phyloP scores from a whole-genome alignment of 92 coral and sea anemone species.

The Hydrozoanthus gracilis region DNA sequence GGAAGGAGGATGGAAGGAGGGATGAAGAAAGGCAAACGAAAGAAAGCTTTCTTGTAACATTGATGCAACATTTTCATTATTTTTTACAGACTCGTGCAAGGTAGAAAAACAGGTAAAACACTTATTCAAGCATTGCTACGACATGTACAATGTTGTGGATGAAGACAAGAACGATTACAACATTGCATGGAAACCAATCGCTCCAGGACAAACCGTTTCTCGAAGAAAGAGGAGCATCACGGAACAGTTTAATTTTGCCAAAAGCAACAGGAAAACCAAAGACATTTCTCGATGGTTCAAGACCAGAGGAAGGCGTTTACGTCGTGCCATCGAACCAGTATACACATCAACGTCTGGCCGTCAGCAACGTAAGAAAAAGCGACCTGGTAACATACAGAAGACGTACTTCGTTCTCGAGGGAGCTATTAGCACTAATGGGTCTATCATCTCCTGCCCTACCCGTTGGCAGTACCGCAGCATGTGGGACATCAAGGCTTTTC shows the following conservation, averaged over 20 bases:
- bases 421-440: constrained; percentile 81
- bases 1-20: neutral
- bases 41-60: neutral
- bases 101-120: constrained; percentile 45
- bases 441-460: constrained; percentile 83
- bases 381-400: constrained; percentile 59
- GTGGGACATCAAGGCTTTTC: constrained; percentile 83
- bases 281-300: constrained; percentile 34
- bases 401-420: constrained; percentile 73
- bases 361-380: constrained; percentile 75
- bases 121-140: constrained; percentile 64
- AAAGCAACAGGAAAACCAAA: constrained; percentile 31
- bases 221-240: constrained; percentile 74
- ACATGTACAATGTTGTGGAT: constrained; percentile 53
- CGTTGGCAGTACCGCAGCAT: constrained; percentile 82
- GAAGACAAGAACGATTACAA: constrained; percentile 70
- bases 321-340: constrained; percentile 90
- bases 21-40: too few species aligned
- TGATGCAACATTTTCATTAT: neutral
- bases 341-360: constrained; percentile 82
- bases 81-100: constrained; percentile 73
- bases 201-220: constrained; percentile 40
- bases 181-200: constrained; percentile 79
- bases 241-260: constrained; percentile 72
- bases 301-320: constrained; percentile 50